Conservation (phyloP, 2,888 invertebrate species). For the Ectemnius continuus region DNA sequence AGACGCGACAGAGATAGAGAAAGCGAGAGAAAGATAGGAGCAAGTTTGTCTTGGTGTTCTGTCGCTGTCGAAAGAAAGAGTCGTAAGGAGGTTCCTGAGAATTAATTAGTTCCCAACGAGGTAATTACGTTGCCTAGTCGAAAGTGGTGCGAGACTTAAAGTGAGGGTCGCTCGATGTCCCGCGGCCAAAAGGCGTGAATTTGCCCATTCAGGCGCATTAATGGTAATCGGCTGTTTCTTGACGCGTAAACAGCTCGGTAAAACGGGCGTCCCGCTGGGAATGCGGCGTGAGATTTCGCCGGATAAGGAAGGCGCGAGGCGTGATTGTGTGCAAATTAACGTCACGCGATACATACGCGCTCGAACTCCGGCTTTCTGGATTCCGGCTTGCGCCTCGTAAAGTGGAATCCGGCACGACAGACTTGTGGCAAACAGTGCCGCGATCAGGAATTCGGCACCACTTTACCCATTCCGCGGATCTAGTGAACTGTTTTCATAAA, state of each 20-base stretch:
- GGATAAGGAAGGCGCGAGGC: constrained; percentile 42
- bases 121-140: constrained; percentile 15
- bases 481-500: too few relatives aligned
- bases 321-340: constrained; percentile 53
- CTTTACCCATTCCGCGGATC: too few relatives aligned
- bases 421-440: too few relatives aligned
- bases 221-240: constrained; percentile 18
- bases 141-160: background rate
- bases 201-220: constrained; percentile 17
- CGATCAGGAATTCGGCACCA: too few relatives aligned
- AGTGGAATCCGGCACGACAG: too few relatives aligned
- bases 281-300: constrained; percentile 32
- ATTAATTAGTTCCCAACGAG: constrained; percentile 34
- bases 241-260: constrained; percentile 19
- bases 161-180: background rate
- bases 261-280: constrained; percentile 21
- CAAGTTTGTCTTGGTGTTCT: background rate
- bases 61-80: background rate
- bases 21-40: too few relatives aligned
- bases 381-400: too few relatives aligned
- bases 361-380: too few relatives aligned
- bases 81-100: constrained; percentile 3
- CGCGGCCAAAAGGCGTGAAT: background rate
- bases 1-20: background rate
- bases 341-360: background rate